Conservation (phyloP, 53 echinoderm and acorn worm genomes). For the Astropecten irregularis region DNA sequence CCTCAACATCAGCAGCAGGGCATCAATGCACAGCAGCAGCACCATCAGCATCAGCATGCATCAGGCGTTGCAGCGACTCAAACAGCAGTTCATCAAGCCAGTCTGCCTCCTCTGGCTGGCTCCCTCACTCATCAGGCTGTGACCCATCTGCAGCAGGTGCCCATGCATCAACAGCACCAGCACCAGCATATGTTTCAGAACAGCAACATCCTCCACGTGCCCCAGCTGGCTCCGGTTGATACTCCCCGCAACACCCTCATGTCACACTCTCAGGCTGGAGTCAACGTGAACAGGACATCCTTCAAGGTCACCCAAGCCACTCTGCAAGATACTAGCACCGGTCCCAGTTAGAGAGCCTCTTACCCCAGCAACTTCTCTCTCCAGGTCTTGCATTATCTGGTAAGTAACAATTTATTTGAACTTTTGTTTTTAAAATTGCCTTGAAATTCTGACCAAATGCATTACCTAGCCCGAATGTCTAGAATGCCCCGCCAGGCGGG, state of each 20-base stretch:
- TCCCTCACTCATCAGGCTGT: slow-evolving; percentile 2
- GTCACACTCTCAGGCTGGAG: background rate
- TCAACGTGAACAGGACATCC: background rate
- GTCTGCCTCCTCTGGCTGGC: too few relatives aligned
- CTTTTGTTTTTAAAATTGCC: too few relatives aligned
- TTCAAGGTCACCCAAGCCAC: background rate
- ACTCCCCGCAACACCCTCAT: slow-evolving; percentile 2
- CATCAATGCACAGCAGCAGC: background rate
- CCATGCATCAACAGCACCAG: slow-evolving; percentile 3
- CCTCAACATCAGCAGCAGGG: background rate
- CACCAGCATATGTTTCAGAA: background rate
- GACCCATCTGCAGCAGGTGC: background rate
- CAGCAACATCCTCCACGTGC: background rate
- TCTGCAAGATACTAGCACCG: background rate
- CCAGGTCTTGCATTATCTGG: background rate
- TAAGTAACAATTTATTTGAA: background rate
- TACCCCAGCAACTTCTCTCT: too few relatives aligned
- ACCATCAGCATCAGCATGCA: slow-evolving; percentile 1
- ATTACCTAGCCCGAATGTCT: too few relatives aligned
- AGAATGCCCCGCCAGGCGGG: too few relatives aligned
- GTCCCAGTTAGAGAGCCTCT: too few relatives aligned
- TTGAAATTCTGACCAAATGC: too few relatives aligned
- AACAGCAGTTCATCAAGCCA: too few relatives aligned
- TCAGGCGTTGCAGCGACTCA: background rate
- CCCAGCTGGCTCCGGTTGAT: background rate